A percentile compares a stretch with the other conserved stretches of the same genome.
Evolutionary conservation across 2,113 vertebrate species (phyloP).

Genomic region (Clupea harengus): DNA sequence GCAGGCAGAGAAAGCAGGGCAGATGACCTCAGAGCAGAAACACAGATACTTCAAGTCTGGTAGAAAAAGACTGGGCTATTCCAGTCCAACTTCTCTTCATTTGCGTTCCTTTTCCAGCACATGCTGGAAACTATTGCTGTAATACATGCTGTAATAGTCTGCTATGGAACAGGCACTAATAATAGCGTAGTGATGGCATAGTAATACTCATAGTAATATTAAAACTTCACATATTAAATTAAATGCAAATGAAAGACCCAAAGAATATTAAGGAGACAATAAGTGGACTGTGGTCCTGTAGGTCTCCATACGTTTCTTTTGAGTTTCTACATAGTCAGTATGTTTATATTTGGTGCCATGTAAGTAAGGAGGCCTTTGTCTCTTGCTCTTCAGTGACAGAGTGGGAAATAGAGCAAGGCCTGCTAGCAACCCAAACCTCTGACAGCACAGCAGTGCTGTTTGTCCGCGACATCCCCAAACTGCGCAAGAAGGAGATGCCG

Average conservation of each 20-base stretch:
- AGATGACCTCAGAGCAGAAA: slow-evolving; percentile 67
- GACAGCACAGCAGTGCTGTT: slow-evolving; percentile 63
- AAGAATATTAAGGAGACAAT: background rate
- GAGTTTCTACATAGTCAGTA: background rate
- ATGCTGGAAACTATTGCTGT: no score
- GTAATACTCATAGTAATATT: no score
- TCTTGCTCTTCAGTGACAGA: slow-evolving; percentile 63
- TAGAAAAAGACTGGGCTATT: slow-evolving; percentile 46
- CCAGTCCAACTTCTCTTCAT: no score
- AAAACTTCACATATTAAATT: background rate
- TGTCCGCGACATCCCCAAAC: slow-evolving; percentile 67
- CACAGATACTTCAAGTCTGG: slow-evolving; percentile 73
- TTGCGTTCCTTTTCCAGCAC: no score
- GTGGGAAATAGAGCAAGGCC: slow-evolving; percentile 70
- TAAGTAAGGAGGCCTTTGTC: background rate
- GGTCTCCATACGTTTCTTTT: background rate
- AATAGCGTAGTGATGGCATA: background rate
- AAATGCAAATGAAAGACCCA: background rate
- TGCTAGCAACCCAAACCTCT: slow-evolving; percentile 49
- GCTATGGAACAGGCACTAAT: no score
- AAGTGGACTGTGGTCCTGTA: background rate
- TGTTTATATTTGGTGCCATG: background rate
- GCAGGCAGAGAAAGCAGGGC: slow-evolving; percentile 63
- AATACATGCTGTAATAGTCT: no score
- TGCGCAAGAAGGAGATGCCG: slow-evolving; percentile 54